Evolutionary conservation across 2,888 invertebrate species (phyloP), one percentile per base, ranked within the genome.

Genomic region (Ferdinandea cuprea): DNA sequence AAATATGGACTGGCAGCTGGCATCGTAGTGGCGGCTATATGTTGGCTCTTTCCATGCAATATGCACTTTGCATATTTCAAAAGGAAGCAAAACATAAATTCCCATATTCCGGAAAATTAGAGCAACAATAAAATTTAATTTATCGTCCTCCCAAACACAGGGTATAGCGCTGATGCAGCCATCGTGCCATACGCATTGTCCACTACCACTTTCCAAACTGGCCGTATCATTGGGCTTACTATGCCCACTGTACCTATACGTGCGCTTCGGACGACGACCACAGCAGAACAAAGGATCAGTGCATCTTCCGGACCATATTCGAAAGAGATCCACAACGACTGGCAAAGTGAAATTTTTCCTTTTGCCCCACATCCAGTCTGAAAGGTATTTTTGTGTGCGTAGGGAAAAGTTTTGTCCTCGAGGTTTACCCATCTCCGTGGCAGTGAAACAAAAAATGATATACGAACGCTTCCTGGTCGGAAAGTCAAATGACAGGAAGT

Each of bases 21-120:
- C 77, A 71, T 66, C 59, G 52, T 61, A 71, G 81, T 72, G 61
- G 66, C 71, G 81, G 77, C 81, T 81, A 81, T 77, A 81, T 81
- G 81, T 71, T 81, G 77, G 59, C 77, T 81, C 76, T 79, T 85
- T 80, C 66, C 80, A 66, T 48, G 83, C 87, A 87, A 87, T 87
- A 87, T 87, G 87, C 84, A 86, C 81, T 87, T 87, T 87, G 86
- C 87, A 87, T 87, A 87, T 87, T 87, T 85, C 80, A 74, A 86
- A 86, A 87, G 87, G 87, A 87, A 87, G 86, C 86, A 86, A 86
- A 86, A 85, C 86, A 87, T 87, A 87, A 87, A 87, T 87, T 85
- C 81, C 86, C 83, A 86, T 86, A 87, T 87, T 87, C 87, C 87
- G 87, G 87, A 87, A 87, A 87, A 87, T 87, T 87, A 87, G 87